These are phyloP conservation scores for roundworm (Caenorhabditis elegans) DNA, from an alignment of 1,140 invertebrate genomes.

Conservation along the genomic window DNA sequence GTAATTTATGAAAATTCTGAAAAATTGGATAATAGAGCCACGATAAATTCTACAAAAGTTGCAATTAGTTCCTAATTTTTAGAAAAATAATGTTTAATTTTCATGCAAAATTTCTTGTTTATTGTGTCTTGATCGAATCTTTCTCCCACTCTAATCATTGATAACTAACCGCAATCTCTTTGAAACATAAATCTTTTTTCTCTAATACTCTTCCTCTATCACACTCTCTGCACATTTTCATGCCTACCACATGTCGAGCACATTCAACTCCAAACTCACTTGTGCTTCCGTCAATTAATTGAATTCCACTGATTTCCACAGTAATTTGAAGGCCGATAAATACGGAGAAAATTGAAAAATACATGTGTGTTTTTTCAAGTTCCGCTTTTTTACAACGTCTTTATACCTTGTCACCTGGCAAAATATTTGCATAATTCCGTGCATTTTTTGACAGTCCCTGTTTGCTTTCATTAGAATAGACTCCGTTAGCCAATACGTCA, in stretches of 20 bases:
- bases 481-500: not conserved
- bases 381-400: too few relatives aligned
- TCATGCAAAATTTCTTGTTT: too few relatives aligned
- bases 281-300: not conserved
- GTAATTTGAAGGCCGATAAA: not conserved
- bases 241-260: not conserved
- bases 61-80: too few relatives aligned
- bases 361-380: too few relatives aligned
- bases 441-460: not conserved
- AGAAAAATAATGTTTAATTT: too few relatives aligned
- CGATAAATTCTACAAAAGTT: too few relatives aligned
- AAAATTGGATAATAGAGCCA: too few relatives aligned
- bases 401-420: too few relatives aligned
- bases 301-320: not conserved
- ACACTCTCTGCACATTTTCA: not conserved
- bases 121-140: not conserved
- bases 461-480: conserved; percentile 26
- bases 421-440: too few relatives aligned
- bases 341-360: not conserved
- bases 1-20: too few relatives aligned
- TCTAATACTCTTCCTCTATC: not conserved
- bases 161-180: not conserved
- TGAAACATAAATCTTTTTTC: not conserved
- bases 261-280: not conserved
- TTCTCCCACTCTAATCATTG: not conserved